Percentiles rank a stretch among this genome's conserved stretches.
Evolutionary conservation across 2,797 vertebrate species (phyloP).

Genomic region (Hyperoplus lanceolatus): DNA sequence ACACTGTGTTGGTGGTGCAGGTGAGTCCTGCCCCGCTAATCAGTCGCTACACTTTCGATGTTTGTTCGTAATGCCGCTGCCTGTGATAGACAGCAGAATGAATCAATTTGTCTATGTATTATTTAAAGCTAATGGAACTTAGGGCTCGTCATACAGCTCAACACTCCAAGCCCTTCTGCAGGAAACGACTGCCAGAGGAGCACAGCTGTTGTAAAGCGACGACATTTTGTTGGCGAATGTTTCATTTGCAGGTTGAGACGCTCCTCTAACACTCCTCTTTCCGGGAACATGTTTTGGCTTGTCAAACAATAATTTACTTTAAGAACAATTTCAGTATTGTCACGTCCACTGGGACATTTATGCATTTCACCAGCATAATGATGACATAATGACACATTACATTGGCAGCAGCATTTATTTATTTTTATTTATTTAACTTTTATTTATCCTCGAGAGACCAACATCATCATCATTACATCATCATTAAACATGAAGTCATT

Average conservation of each 20-base stretch:
- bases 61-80: slow-evolving; percentile 30
- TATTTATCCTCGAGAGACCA: too few relatives aligned
- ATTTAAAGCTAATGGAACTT: slow-evolving; percentile 29
- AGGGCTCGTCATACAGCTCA: not conserved
- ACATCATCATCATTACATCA: too few relatives aligned
- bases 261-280: slow-evolving; percentile 2
- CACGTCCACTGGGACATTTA: not conserved
- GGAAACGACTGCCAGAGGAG: slow-evolving; percentile 1
- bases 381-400: not conserved
- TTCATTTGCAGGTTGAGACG: slow-evolving; percentile 1
- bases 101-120: slow-evolving; percentile 43
- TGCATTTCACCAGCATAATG: not conserved
- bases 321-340: not conserved
- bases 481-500: not conserved
- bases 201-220: not conserved
- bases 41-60: slow-evolving; percentile 45
- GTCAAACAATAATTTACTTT: slow-evolving; percentile 7
- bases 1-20: slow-evolving; percentile 44
- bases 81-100: slow-evolving; percentile 28
- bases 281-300: not conserved
- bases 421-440: too few relatives aligned
- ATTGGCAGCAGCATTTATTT: not conserved
- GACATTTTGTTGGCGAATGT: not conserved
- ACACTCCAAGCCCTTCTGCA: slow-evolving; percentile 12
- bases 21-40: slow-evolving; percentile 41